Evolutionary conservation across 2,113 vertebrate genomes (phyloP), one percentile per base, ranked within the genome.

Genomic region (Myxocyprinus asiaticus): DNA sequence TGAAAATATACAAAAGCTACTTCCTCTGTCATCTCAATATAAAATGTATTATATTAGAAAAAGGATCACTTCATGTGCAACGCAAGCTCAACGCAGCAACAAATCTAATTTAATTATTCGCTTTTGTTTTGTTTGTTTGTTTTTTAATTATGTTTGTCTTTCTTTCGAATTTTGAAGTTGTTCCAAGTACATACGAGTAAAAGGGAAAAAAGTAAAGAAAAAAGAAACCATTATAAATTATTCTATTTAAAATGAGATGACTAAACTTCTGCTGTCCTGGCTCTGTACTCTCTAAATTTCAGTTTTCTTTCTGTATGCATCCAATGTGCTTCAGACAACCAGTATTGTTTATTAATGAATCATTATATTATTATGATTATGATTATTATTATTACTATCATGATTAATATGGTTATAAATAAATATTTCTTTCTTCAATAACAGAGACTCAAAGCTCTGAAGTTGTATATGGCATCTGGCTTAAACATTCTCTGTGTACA

Each of bases 351-450:
- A 92, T 91, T 89, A 84, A 91, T 83, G 81, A 85, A 90, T 84
- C 88, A 87, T 87, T 90, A 87, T 86, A 87, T 84, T 86, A 88
- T 85, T 88, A 85, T 89, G 87, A 89, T 86, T 88, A 89, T 76
- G 85, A 88, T 86, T 79, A 90, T 90, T 72, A 85, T 89, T 88
- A 89, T 86, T 88, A 89, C 78, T 86, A 88, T 86, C 81, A 90
- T 90, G 73, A 88, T 88, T 89, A 89, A 84, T 87, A 91, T 90
- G 79, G 84, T 90, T 92, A 90, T 85, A 92, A 92, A 89, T 90
- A 91, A 92, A 92, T 84, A 89, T 89, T 92, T 91, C 82, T 92
- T 92, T 92, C 88, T 84, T 87, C 88, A 87, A 88, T 83, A 86
- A 81, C 65, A 68, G 10, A 81, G 71, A 75, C 71, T 75, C 59